Evolutionary conservation across 2,888 invertebrate species (phyloP), one percentile per base, ranked within the genome.

Genomic region (Caenorhabditis panamensis): DNA sequence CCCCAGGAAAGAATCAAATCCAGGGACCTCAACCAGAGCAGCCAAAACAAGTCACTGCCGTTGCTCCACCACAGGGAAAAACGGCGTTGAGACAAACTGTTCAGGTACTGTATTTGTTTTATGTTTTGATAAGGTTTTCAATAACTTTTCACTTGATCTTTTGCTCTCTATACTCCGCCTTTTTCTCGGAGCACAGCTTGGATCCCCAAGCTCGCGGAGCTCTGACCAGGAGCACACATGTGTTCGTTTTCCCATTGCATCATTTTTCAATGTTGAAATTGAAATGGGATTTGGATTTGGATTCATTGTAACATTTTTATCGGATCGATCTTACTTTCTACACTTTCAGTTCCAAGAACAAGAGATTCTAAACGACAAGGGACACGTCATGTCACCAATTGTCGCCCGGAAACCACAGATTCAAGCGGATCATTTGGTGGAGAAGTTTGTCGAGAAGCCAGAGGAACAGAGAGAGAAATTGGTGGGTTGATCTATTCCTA

Each of bases 11-110:
- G 56, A 76, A 76, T 4, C 59, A 58, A n/a, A 72, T 58, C 0
- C 75, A 69, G 26, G 80, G 75, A 4, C 84, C 82, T 0, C 79
- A 82, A 36, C 72, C 80, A 18, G 82, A 77, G 22, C 63, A 59
- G 4, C 59, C 71, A n/a, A 66, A 67, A 44, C 72, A 58, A 24
- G 67, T 64, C n/a, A 54, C 78, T 22, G 68, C 73, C 1, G 81
- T 67, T n/a, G 75, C 81, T 36, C 73, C 67, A 44, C 62, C 79
- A n/a, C 61, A 54, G n/a, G 69, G 76, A 22, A 76, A 84, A 6
- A 81, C 84, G 5, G 82, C 85, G 8, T 59, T 86, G 26, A 76
- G 77, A 36, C 83, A 86, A 61, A 85, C 86, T 6, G 86, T 79
- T 24, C 75, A 75, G 68, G 79, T 79, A 5, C 9, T 2, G 5